phyloP scores from a whole-genome alignment of 1,140 invertebrate species.

The Drosophila athabasca region DNA sequence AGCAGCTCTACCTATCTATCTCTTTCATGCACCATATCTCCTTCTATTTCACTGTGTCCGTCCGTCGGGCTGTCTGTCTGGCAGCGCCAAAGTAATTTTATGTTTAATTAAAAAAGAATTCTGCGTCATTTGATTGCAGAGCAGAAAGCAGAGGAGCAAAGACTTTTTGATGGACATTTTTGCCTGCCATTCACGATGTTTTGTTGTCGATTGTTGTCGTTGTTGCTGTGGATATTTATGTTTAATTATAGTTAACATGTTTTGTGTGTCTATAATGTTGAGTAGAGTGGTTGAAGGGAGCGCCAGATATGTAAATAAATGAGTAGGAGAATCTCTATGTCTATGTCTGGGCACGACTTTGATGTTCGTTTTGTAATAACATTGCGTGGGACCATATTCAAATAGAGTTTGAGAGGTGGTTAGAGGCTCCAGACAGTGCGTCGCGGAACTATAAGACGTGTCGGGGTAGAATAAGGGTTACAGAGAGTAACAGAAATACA shows the following conservation, averaged over 20 bases:
- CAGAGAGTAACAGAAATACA: no score
- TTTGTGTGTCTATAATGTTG: conserved; percentile 44
- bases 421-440: conserved; percentile 25
- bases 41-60: conserved; percentile 9
- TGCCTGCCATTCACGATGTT: conserved; percentile 69
- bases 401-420: conserved; percentile 47
- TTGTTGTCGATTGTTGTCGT: conserved; percentile 28
- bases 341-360: conserved; percentile 68
- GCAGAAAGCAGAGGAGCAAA: conserved; percentile 12
- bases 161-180: conserved; percentile 70
- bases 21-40: background rate
- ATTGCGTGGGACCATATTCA: conserved; percentile 73
- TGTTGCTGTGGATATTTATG: conserved; percentile 63
- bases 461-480: background rate
- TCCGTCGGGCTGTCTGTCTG: conserved; percentile 30
- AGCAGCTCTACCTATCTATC: conserved; percentile 30
- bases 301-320: background rate
- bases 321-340: conserved; percentile 16
- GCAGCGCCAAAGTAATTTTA: conserved; percentile 74
- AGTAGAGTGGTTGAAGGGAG: conserved; percentile 24
- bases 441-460: conserved; percentile 26
- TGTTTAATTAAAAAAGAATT: conserved; percentile 81
- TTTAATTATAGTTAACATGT: conserved; percentile 81
- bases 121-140: conserved; percentile 66
- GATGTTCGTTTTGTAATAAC: conserved; percentile 70